These are phyloP conservation scores for Myiopsitta monachus DNA, from an alignment of 2,113 vertebrate genomes.

Conservation along the genomic window DNA sequence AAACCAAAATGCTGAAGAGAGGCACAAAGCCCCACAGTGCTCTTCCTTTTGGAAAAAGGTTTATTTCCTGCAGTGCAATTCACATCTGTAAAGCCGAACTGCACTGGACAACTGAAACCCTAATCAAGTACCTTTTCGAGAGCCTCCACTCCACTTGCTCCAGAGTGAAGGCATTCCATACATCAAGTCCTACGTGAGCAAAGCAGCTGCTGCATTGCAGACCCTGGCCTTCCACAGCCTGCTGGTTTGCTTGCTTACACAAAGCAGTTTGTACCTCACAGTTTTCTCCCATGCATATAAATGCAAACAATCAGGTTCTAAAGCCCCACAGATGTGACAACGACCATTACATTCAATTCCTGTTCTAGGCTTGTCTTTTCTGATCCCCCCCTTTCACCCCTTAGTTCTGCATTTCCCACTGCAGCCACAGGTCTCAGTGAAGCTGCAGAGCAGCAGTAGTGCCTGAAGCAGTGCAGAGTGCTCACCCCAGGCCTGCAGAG, in stretches of 20 bases:
- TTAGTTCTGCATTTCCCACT: background rate
- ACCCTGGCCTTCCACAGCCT: background rate
- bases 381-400: background rate
- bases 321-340: background rate
- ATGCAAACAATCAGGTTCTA: background rate
- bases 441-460: background rate
- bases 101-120: background rate
- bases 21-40: background rate
- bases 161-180: background rate
- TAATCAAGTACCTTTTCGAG: background rate
- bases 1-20: background rate
- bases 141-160: background rate
- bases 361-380: background rate
- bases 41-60: background rate
- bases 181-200: background rate
- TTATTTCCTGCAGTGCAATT: background rate
- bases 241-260: background rate
- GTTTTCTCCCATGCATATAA: background rate
- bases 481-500: accelerated
- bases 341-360: background rate
- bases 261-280: background rate
- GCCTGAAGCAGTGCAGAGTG: background rate
- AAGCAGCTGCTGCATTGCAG: background rate
- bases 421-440: background rate
- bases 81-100: background rate